Conservation (phyloP, 2,113 vertebrate genomes). For the Collichthys lucidus region DNA sequence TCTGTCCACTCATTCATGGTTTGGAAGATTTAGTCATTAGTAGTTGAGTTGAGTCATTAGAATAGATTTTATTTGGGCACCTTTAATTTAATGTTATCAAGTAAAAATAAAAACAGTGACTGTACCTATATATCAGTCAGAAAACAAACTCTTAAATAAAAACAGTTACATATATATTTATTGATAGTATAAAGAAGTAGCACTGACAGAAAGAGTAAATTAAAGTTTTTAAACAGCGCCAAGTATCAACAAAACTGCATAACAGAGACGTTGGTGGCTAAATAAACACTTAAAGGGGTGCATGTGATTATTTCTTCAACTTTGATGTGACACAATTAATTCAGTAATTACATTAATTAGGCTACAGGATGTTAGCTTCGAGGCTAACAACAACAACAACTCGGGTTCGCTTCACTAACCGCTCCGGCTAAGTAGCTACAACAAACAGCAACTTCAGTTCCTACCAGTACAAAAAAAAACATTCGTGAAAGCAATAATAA, state of each 20-base stretch:
- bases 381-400: neutral
- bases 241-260: neutral
- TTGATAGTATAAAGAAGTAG: no score
- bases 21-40: neutral
- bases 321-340: neutral
- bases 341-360: no score
- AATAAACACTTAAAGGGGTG: neutral
- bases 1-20: neutral
- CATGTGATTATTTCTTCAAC: no score
- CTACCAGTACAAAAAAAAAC: neutral
- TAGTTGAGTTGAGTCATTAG: neutral
- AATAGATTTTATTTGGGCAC: neutral
- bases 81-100: neutral
- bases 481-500: no score
- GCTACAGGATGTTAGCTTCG: neutral
- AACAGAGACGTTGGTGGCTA: neutral
- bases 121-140: no score
- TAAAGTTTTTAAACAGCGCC: neutral
- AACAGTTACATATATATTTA: no score
- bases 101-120: no score
- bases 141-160: no score
- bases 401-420: neutral
- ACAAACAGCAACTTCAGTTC: constrained; percentile 6
- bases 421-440: constrained; percentile 13
- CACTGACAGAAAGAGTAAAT: neutral